Evolutionary conservation across 2,888 invertebrate genomes (phyloP), one percentile per base, ranked within the genome.

Genomic region (Pyrrhia umbra): DNA sequence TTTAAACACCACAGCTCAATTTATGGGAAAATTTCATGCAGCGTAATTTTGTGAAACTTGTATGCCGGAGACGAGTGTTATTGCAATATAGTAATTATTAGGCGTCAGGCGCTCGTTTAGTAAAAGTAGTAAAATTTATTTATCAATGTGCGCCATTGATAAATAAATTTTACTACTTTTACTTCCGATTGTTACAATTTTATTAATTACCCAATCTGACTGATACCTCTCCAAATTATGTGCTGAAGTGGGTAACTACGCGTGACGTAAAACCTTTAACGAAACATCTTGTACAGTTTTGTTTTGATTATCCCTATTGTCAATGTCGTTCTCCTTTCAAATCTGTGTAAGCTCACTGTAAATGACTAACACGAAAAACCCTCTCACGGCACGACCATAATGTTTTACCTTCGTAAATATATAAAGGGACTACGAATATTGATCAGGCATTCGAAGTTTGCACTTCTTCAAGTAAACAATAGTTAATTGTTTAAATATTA

Each of bases 201-300:
- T n/a, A n/a, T n/a, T n/a, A n/a, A n/a, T n/a, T n/a, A n/a, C n/a
- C n/a, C n/a, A n/a, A n/a, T n/a, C n/a, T n/a, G n/a, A n/a, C n/a
- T n/a, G n/a, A n/a, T n/a, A n/a, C n/a, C n/a, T n/a, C n/a, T n/a
- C n/a, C n/a, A 23, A 2, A 30, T 30, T 30, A 0, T 13, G 13
- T 30, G 13, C n/a, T 1, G 5, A 5, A 10, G 3, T 10, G 6
- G 46, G 63, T 52, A 25, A 47, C 10, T 37, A 49, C 47, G 57
- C 4, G n/a, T 67, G 67, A 67, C 67, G 59, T 59, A 39, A 57
- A 65, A 50, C 9, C 20, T 52, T 46, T 15, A 18, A 30, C 21
- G 13, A 13, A 47, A 60, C 20, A 37, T 4, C 9, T 18, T 6
- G 16, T 45, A 21, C 13, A 21, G 5, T 51, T 16, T 0, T n/a